Base-by-base conservation (phyloP, 2,797 vertebrate species). In the Morus bassanus region DNA sequence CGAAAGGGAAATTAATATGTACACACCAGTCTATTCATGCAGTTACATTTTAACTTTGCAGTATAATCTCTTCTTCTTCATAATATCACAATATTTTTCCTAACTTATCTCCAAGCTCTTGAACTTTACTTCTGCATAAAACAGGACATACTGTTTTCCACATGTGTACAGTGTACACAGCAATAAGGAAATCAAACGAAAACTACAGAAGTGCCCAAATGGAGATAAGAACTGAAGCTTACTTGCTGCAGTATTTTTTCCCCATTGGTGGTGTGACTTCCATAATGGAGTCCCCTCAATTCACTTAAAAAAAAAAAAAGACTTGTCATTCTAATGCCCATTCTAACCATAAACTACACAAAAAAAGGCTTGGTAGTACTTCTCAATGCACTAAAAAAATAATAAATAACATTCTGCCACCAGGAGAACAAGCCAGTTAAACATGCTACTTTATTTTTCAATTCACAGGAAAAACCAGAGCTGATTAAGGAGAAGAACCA, bases 341-440 rank as follows among this genome's bases (percentile, higher is more conserved):
- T 73, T 87, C 33, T 51, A 89, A 87, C 48, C 31, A 45, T 61
- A 41, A 93, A 91, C 30, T 68, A 67, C 18, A 81, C 4, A 7
- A 41, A 77, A 77, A 89, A 93, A 63, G 9, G 8, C 31, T 74
- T 46, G 18, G 46, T 88, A 76, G 94, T 67, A 76, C 27, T 46
- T 86, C 13, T 61, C 50, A 72, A 85, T 85, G 41, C 68, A 94
- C 88, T 80, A 81, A 94, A 93, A 81, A 94, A 93, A 56, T 53
- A 93, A 91, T 78, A 96, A 68, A 85, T 27, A 65, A 56, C 28
- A 70, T 85, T 80, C 70, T 64, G 89, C 51, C 77, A 95, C 69
- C 54, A 91, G 72, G 41, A 95, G 69, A 97, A 85, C 39, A 95
- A 97, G 43, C 19, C 90, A 94, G 54, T 77, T 84, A 84, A 94